These are phyloP conservation scores for Artibeus jamaicensis DNA, from an alignment of 2,797 vertebrate genomes.

Conservation along the genomic window DNA sequence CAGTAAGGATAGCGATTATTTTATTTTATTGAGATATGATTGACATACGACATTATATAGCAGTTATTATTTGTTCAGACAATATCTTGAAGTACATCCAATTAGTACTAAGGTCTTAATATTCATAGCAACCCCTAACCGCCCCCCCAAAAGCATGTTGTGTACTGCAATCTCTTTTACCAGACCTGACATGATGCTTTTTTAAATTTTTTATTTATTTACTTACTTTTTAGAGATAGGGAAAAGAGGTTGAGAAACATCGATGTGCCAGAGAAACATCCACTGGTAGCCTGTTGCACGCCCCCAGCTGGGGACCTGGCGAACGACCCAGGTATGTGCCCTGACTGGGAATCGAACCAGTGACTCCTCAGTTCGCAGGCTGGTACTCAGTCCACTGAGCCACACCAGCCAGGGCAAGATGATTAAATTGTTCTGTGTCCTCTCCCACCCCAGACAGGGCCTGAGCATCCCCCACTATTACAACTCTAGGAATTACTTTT, in stretches of 20 bases:
- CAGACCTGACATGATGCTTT: not conserved
- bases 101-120: not conserved
- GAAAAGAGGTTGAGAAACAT: no score
- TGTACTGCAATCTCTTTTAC: not conserved
- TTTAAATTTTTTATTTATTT: no score
- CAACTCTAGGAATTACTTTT: not conserved
- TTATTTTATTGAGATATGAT: not conserved
- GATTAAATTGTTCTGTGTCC: not conserved
- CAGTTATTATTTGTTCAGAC: not conserved
- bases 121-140: not conserved
- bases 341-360: not conserved
- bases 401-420: not conserved
- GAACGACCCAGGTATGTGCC: not conserved
- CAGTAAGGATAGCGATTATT: not conserved
- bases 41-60: not conserved
- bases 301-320: no score
- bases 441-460: not conserved
- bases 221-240: no score
- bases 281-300: no score
- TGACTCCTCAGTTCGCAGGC: not conserved
- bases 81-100: not conserved
- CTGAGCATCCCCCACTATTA: not conserved
- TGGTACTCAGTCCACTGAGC: not conserved
- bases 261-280: no score
- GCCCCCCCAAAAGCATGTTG: not conserved